Percentiles rank a stretch among this genome's conserved stretches.
phyloP scores from a whole-genome alignment of 2,888 invertebrate species.

The Sinotaia quadrata region DNA sequence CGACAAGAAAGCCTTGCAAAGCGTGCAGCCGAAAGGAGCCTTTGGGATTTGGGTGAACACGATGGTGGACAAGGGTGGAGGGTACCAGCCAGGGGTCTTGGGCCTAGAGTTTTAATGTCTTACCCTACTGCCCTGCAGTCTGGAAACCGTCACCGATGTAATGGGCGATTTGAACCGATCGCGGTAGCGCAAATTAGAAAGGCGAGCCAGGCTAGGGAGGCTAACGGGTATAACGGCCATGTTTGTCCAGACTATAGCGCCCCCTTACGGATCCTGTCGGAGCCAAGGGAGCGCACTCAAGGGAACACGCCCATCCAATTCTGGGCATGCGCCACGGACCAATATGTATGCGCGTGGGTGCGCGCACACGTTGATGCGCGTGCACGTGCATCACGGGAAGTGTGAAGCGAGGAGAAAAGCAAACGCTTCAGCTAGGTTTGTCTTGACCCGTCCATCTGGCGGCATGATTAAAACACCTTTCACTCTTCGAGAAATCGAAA shows the following conservation, averaged over 20 bases:
- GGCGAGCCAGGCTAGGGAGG: constrained; percentile 22
- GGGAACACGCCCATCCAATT: constrained; percentile 26
- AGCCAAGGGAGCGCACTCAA: constrained; percentile 21
- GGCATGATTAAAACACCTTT: constrained; percentile 21
- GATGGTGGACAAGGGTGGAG: constrained; percentile 24
- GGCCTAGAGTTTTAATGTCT: constrained; percentile 29
- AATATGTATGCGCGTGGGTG: constrained; percentile 36
- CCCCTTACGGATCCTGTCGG: constrained; percentile 13
- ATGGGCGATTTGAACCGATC: constrained; percentile 36
- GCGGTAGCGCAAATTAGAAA: constrained; percentile 30
- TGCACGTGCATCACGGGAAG: constrained; percentile 36
- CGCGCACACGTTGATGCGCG: constrained; percentile 33
- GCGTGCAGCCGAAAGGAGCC: constrained; percentile 26
- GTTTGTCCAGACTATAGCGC: constrained; percentile 25
- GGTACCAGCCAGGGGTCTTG: constrained; percentile 22
- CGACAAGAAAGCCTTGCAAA: constrained; percentile 35
- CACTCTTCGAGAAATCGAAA: neutral
- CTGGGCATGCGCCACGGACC: constrained; percentile 20
- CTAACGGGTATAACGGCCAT: constrained; percentile 20
- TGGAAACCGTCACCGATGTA: constrained; percentile 32
- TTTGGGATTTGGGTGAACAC: constrained; percentile 28
- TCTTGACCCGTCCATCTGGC: constrained; percentile 28
- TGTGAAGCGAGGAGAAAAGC: constrained; percentile 23
- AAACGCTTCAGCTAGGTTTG: constrained; percentile 10
- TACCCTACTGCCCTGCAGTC: constrained; percentile 22